A percentile compares a stretch with the other conserved stretches of the same genome.
Evolutionary conservation across 2,113 vertebrate genomes (phyloP).

Genomic region (Leptodactylus fuscus): DNA sequence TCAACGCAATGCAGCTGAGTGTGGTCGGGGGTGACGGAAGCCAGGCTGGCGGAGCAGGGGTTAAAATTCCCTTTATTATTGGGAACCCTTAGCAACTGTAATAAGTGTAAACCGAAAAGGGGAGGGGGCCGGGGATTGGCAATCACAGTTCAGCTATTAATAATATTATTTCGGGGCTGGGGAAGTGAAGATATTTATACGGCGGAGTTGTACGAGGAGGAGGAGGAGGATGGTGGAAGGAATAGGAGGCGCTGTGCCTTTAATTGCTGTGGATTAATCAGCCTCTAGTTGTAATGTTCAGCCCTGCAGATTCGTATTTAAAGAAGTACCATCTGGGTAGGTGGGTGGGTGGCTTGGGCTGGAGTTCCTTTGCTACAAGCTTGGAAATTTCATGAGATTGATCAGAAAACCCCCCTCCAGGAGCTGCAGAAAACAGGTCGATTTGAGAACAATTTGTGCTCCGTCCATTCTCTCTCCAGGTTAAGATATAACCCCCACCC

Average conservation of each 20-base stretch:
- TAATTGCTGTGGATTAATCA: slow-evolving; percentile 67
- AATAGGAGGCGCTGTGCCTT: slow-evolving; percentile 67
- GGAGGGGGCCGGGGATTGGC: not conserved
- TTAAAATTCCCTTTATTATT: slow-evolving; percentile 60
- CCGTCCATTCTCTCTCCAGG: slow-evolving; percentile 50
- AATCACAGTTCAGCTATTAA: slow-evolving; percentile 5
- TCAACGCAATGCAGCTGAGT: slow-evolving; percentile 8
- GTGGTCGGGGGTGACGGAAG: no score
- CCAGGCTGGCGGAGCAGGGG: not conserved
- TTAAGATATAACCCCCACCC: slow-evolving; percentile 16
- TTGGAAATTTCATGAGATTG: slow-evolving; percentile 78
- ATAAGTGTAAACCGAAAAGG: slow-evolving; percentile 57
- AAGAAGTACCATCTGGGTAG: slow-evolving; percentile 76
- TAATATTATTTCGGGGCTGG: not conserved
- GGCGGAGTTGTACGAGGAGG: not conserved
- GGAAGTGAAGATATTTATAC: not conserved
- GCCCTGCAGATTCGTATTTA: slow-evolving; percentile 79
- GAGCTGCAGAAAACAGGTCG: slow-evolving; percentile 67
- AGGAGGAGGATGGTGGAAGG: not conserved
- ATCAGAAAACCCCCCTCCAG: slow-evolving; percentile 75
- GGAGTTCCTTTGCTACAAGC: slow-evolving; percentile 79
- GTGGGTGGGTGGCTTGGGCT: slow-evolving; percentile 74
- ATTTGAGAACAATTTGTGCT: slow-evolving; percentile 67
- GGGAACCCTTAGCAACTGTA: slow-evolving; percentile 67
- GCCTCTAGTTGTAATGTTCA: slow-evolving; percentile 69